Conservation (phyloP, 2,797 vertebrate species). For the Brachyrhaphis roseni region DNA sequence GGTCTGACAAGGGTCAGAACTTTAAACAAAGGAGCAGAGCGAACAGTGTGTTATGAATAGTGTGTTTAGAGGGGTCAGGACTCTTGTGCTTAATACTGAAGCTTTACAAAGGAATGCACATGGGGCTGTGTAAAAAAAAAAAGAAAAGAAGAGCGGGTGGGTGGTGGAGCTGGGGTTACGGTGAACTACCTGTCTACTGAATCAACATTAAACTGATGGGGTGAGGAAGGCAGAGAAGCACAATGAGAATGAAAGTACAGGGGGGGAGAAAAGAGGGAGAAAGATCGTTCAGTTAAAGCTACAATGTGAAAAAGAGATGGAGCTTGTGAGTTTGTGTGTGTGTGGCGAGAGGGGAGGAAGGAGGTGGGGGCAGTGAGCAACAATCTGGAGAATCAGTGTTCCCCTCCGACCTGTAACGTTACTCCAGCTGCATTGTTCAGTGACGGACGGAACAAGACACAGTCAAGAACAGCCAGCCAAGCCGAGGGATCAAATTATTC, state of each 20-base stretch:
- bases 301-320: conserved; percentile 42
- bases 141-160: conserved; percentile 22
- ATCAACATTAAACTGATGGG: conserved; percentile 56
- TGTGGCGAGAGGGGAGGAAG: conserved; percentile 5
- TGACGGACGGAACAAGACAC: conserved; percentile 81
- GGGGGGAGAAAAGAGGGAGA: conserved; percentile 3
- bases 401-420: conserved; percentile 86
- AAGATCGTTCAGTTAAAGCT: conserved; percentile 35
- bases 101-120: conserved; percentile 81
- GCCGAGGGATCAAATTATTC: conserved; percentile 76
- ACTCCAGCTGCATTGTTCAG: conserved; percentile 89
- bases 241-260: conserved; percentile 46
- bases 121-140: conserved; percentile 42
- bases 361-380: conserved; percentile 49
- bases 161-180: conserved; percentile 55
- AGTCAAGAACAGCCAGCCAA: conserved; percentile 78
- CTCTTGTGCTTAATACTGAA: conserved; percentile 73
- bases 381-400: conserved; percentile 83
- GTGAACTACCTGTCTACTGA: conserved; percentile 59
- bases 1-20: conserved; percentile 48
- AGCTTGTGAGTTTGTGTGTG: conserved; percentile 24
- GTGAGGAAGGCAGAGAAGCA: conserved; percentile 42
- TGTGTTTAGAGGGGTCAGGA: conserved; percentile 45
- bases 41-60: conserved; percentile 54
- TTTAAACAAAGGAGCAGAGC: conserved; percentile 54